phyloP scores from a whole-genome alignment of 2,888 invertebrate species.

The Torymus texanus region DNA sequence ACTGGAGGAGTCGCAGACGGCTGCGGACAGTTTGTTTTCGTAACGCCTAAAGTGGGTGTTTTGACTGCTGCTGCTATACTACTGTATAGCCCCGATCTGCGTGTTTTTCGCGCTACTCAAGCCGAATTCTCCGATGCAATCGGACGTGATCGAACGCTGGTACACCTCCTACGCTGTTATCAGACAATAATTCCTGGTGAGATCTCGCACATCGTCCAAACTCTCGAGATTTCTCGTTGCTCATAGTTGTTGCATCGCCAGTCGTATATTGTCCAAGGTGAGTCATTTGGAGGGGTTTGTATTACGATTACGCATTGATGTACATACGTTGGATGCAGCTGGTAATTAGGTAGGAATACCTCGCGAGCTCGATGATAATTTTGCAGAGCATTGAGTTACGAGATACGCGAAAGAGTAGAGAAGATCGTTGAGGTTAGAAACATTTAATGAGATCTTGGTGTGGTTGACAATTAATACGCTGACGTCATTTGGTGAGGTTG shows the following conservation, averaged over 20 bases:
- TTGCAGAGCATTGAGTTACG: no score
- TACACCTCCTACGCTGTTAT: neutral
- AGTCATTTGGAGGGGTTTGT: slow-evolving; percentile 19
- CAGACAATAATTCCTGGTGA: no score
- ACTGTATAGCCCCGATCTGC: no score
- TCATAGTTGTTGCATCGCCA: slow-evolving; percentile 10
- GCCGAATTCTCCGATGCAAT: slow-evolving; percentile 18
- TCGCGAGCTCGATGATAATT: no score
- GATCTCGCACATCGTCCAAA: no score
- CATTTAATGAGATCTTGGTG: neutral
- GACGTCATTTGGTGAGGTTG: slow-evolving; percentile 13
- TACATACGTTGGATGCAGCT: no score
- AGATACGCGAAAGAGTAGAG: neutral
- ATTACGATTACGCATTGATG: no score
- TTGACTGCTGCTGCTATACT: neutral
- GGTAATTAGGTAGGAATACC: no score
- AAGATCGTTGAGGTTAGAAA: slow-evolving; percentile 16
- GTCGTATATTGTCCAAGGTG: slow-evolving; percentile 44
- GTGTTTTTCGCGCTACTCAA: no score
- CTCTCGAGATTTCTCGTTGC: no score
- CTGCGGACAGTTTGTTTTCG: slow-evolving; percentile 25
- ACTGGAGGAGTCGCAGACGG: neutral
- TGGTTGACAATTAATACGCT: slow-evolving; percentile 21
- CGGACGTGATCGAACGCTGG: neutral
- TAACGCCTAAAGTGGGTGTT: slow-evolving; percentile 36